Percentiles rank a stretch among this genome's conserved stretches.
Evolutionary conservation across 92 coral and sea anemone species (phyloP).

Genomic region (Epizoanthus ramosus): DNA sequence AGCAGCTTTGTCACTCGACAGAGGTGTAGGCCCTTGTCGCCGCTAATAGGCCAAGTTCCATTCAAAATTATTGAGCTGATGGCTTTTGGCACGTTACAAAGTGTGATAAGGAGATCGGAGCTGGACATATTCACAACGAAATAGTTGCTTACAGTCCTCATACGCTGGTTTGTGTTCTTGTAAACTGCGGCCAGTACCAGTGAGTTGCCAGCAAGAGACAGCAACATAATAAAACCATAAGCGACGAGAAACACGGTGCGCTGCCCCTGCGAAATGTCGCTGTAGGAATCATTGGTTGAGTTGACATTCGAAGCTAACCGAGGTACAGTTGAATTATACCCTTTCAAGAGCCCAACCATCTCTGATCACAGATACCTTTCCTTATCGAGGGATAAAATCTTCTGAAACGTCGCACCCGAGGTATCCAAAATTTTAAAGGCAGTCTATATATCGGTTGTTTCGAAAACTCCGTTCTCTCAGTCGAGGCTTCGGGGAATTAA

Average conservation of each 20-base stretch:
- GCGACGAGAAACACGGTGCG: slow-evolving; percentile 6
- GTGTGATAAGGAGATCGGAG: slow-evolving; percentile 25
- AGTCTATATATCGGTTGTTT: too few relatives aligned
- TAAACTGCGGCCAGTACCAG: slow-evolving; percentile 32
- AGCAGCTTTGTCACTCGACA: slow-evolving; percentile 31
- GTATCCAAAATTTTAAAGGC: too few relatives aligned
- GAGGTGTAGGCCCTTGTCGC: slow-evolving; percentile 11
- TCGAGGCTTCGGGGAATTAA: too few relatives aligned
- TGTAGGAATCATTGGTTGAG: not conserved
- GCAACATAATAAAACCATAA: slow-evolving; percentile 11
- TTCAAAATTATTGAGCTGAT: slow-evolving; percentile 22
- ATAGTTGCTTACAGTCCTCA: slow-evolving; percentile 34
- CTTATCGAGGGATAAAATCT: too few relatives aligned
- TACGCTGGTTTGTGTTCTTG: slow-evolving; percentile 29
- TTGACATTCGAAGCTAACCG: too few relatives aligned
- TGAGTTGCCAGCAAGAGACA: slow-evolving; percentile 26
- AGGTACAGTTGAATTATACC: too few relatives aligned
- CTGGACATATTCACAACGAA: slow-evolving; percentile 31
- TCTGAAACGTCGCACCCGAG: too few relatives aligned
- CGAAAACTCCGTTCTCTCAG: too few relatives aligned
- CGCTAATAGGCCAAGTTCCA: slow-evolving; percentile 28
- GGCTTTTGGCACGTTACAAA: slow-evolving; percentile 32
- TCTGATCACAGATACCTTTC: too few relatives aligned
- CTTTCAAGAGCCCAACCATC: too few relatives aligned
- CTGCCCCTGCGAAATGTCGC: not conserved